Conservation (phyloP, 2,888 invertebrate species). For the Athalia rosae region DNA sequence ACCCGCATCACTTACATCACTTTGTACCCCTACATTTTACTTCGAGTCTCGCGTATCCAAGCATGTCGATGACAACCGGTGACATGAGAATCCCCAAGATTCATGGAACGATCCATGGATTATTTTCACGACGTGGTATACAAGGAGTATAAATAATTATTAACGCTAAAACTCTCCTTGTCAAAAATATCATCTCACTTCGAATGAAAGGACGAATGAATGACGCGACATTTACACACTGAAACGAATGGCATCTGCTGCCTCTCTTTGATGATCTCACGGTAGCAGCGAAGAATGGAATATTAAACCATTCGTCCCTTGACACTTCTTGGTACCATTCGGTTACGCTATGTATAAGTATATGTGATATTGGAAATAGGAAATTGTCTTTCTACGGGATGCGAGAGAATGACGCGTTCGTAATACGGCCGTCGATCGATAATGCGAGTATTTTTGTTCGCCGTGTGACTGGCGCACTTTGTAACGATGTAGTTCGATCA, state of each 20-base stretch:
- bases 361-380: too few relatives aligned
- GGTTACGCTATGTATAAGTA: too few relatives aligned
- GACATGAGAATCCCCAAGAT: not conserved
- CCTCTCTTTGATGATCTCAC: not conserved
- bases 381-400: too few relatives aligned
- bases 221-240: not conserved
- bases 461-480: not conserved
- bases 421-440: not conserved
- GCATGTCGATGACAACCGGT: constrained; percentile 8
- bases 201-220: not conserved
- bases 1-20: too few relatives aligned
- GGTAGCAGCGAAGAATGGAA: too few relatives aligned
- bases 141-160: not conserved
- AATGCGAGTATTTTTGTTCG: not conserved
- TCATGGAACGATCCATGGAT: not conserved
- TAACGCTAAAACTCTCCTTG: not conserved
- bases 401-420: not conserved
- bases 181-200: not conserved
- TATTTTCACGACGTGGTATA: constrained; percentile 7
- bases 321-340: too few relatives aligned
- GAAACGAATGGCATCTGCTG: not conserved
- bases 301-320: too few relatives aligned
- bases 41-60: constrained; percentile 11
- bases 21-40: constrained; percentile 2
- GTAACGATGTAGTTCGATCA: not conserved